Evolutionary conservation across 2,797 vertebrate genomes (phyloP).

Genomic region (Florisuga fusca): DNA sequence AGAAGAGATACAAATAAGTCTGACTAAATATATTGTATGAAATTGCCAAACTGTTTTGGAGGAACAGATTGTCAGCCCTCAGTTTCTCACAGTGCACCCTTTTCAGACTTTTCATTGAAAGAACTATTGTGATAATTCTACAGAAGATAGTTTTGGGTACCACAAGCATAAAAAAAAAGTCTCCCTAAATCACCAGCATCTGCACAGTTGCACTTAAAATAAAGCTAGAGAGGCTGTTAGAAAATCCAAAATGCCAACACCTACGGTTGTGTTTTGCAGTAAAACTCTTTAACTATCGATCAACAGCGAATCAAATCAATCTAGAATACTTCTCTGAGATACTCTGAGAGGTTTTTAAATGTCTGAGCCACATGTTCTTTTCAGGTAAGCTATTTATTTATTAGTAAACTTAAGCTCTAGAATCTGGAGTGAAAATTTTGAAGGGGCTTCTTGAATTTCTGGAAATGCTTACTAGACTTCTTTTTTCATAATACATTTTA

Average conservation of each 20-base stretch:
- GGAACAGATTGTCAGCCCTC: slow-evolving; percentile 17
- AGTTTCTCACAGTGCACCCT: not conserved
- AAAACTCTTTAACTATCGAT: slow-evolving; percentile 10
- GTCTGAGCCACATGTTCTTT: slow-evolving; percentile 36
- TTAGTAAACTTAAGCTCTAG: not conserved
- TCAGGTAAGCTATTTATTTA: slow-evolving; percentile 51
- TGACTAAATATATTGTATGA: not conserved
- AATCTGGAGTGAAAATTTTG: not conserved
- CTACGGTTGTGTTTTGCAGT: not conserved
- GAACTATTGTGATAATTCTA: not conserved
- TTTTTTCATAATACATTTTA: not conserved
- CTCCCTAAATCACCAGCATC: slow-evolving; percentile 56
- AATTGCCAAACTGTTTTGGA: slow-evolving; percentile 50
- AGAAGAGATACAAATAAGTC: slow-evolving; percentile 33
- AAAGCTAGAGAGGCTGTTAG: not conserved
- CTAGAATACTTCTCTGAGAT: slow-evolving; percentile 5
- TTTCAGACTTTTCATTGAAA: not conserved
- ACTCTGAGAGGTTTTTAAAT: slow-evolving; percentile 13
- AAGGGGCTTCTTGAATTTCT: slow-evolving; percentile 3
- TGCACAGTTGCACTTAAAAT: slow-evolving; percentile 41
- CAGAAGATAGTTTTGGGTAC: not conserved
- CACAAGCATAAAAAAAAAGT: not conserved
- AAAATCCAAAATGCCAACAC: slow-evolving; percentile 8
- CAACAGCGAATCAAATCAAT: not conserved
- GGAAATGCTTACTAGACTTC: not conserved